phyloP scores from a whole-genome alignment of 2,113 vertebrate genomes.

The Myxocyprinus asiaticus region DNA sequence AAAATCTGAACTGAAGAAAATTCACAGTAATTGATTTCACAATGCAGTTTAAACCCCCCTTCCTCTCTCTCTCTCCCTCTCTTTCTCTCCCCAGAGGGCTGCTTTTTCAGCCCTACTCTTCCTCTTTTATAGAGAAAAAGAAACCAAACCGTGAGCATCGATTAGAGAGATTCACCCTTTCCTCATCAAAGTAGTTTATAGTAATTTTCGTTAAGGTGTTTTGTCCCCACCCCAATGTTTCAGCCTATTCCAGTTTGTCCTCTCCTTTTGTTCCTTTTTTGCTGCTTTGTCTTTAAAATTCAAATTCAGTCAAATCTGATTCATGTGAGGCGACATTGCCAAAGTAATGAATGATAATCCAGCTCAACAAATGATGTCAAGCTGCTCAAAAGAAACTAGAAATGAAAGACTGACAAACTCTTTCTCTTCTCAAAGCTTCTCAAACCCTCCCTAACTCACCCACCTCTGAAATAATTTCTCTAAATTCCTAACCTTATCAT shows the following conservation, averaged over 20 bases:
- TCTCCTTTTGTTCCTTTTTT: background rate
- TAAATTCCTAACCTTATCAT: too few relatives aligned
- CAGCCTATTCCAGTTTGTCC: conserved; percentile 27
- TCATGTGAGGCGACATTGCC: background rate
- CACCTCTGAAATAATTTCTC: conserved; percentile 16
- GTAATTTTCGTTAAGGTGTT: background rate
- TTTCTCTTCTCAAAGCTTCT: conserved; percentile 4
- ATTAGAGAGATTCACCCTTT: conserved; percentile 36
- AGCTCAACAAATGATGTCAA: conserved; percentile 30
- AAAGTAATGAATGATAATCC: conserved; percentile 37
- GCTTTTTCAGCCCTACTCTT: conserved; percentile 41
- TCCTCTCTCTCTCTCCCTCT: background rate
- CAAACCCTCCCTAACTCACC: background rate
- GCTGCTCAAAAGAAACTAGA: background rate
- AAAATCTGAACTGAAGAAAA: conserved; percentile 79
- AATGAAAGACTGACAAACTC: conserved; percentile 35
- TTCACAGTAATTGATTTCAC: conserved; percentile 80
- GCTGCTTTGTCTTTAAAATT: background rate
- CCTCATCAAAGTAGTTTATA: conserved; percentile 26
- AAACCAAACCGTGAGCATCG: conserved; percentile 55
- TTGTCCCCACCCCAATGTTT: conserved; percentile 6
- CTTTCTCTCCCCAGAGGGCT: conserved; percentile 17
- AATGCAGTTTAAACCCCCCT: conserved; percentile 41
- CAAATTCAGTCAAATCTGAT: conserved; percentile 30
- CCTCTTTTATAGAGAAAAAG: conserved; percentile 59